These are phyloP conservation scores for Aphelinus atriplicis DNA, from an alignment of 1,140 invertebrate genomes.

Conservation along the genomic window DNA sequence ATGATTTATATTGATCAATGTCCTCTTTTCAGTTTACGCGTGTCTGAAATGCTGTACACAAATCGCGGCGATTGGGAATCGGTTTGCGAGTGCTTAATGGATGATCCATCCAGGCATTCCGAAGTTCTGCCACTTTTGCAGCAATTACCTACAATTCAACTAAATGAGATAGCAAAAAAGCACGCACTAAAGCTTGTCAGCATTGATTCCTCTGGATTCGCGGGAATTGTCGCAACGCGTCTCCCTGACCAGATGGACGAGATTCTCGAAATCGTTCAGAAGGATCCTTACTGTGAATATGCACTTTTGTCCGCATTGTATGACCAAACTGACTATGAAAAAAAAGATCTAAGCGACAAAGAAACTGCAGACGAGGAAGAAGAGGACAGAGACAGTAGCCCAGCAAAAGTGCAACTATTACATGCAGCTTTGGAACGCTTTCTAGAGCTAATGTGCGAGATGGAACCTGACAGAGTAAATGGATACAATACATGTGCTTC, in stretches of 20 bases:
- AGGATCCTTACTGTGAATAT: constrained; percentile 67
- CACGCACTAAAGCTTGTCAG: constrained; percentile 47
- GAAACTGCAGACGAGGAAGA: constrained; percentile 41
- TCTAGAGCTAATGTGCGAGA: constrained; percentile 76
- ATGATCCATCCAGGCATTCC: constrained; percentile 52
- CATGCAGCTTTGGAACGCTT: constrained; percentile 70
- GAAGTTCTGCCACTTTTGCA: constrained; percentile 61
- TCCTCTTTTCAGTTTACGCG: constrained; percentile 55
- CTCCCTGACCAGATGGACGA: constrained; percentile 49
- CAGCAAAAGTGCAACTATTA: constrained; percentile 63
- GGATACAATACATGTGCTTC: neutral
- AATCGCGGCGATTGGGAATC: constrained; percentile 61
- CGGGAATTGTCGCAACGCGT: constrained; percentile 49
- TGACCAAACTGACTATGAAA: constrained; percentile 19
- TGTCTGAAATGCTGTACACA: constrained; percentile 57
- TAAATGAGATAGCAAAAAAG: constrained; percentile 51
- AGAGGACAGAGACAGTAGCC: constrained; percentile 47
- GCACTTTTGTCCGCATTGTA: constrained; percentile 73
- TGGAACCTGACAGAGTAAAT: constrained; percentile 64
- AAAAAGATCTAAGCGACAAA: neutral
- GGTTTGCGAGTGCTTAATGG: constrained; percentile 60
- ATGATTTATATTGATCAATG: too few species aligned
- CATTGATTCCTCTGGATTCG: constrained; percentile 54
- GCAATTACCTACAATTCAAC: constrained; percentile 52
- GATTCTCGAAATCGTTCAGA: constrained; percentile 58